Percentiles rank a stretch among this genome's conserved stretches.
phyloP scores from a whole-genome alignment of 1,140 invertebrate species.

The Drosophila ananassae region DNA sequence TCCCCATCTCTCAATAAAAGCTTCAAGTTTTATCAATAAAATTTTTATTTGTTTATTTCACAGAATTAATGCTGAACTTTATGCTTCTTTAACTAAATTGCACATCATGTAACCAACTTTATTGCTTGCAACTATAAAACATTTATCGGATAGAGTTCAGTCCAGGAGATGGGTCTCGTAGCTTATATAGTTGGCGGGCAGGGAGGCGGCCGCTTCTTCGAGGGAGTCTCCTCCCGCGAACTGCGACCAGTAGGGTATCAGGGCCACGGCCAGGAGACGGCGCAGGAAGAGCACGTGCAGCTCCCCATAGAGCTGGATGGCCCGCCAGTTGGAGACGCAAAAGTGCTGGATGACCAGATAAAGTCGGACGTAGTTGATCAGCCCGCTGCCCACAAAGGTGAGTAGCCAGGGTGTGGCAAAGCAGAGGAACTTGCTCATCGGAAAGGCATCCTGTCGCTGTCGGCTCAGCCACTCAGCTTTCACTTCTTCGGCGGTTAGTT shows the following conservation, averaged over 20 bases:
- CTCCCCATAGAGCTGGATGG: slow-evolving; percentile 31
- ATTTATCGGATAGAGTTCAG: background rate
- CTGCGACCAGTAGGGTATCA: slow-evolving; percentile 3
- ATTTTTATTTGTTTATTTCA: background rate
- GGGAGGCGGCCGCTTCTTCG: background rate
- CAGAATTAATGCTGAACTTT: background rate
- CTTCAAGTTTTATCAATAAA: too few species aligned
- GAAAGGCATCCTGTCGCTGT: slow-evolving; percentile 17
- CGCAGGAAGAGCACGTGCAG: slow-evolving; percentile 43
- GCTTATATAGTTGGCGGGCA: slow-evolving; percentile 18
- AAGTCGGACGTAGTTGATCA: slow-evolving; percentile 38
- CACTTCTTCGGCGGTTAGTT: slow-evolving; percentile 32
- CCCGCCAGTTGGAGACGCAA: slow-evolving; percentile 32
- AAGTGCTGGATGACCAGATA: slow-evolving; percentile 58
- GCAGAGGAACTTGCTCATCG: slow-evolving; percentile 10
- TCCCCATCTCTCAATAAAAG: too few species aligned
- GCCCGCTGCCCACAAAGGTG: slow-evolving; percentile 34
- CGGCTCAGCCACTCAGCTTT: slow-evolving; percentile 39
- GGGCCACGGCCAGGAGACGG: slow-evolving; percentile 3
- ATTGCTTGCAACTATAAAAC: background rate
- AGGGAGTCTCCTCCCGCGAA: slow-evolving; percentile 5
- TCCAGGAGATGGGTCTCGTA: slow-evolving; percentile 39
- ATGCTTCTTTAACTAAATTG: background rate
- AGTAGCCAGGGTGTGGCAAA: slow-evolving; percentile 43
- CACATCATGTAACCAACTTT: background rate